phyloP scores from a whole-genome alignment of 1,140 invertebrate species.

The Tyrophagus putrescentiae region DNA sequence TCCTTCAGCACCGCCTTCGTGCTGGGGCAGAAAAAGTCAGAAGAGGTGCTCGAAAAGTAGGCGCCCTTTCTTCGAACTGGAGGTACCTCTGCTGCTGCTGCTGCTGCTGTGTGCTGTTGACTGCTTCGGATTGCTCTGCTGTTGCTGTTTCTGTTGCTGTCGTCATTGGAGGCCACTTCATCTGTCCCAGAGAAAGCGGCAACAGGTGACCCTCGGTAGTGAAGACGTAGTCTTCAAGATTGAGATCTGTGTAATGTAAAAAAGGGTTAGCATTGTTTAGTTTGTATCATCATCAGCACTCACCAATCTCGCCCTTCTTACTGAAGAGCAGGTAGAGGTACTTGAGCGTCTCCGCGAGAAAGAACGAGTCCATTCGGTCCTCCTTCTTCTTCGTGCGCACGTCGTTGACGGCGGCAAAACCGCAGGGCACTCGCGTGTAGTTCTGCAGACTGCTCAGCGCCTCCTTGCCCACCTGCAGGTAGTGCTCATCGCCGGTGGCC shows the following conservation, averaged over 20 bases:
- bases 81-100: not conserved
- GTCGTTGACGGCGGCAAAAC: conserved; percentile 90
- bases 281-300: not conserved
- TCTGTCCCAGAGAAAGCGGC: conserved; percentile 59
- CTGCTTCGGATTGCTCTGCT: no score
- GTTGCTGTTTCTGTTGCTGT: no score
- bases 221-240: conserved; percentile 90
- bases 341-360: conserved; percentile 93
- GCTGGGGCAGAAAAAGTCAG: not conserved
- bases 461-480: conserved; percentile 77
- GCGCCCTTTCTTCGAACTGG: not conserved
- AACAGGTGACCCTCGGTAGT: conserved; percentile 93
- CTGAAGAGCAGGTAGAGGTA: conserved; percentile 89
- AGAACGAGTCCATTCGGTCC: conserved; percentile 95
- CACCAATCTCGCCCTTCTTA: conserved; percentile 58
- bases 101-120: conserved; percentile 29
- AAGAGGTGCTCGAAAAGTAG: conserved; percentile 1
- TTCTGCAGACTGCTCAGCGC: conserved; percentile 79
- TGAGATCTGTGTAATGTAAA: conserved; percentile 40
- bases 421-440: conserved; percentile 80
- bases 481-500: conserved; percentile 87
- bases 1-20: not conserved
- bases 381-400: conserved; percentile 75
- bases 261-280: not conserved
- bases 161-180: no score